Percentiles rank a stretch among this genome's conserved stretches.
Conservation (phyloP, 2,113 vertebrate genomes). For the Nothoprocta perdicaria region DNA sequence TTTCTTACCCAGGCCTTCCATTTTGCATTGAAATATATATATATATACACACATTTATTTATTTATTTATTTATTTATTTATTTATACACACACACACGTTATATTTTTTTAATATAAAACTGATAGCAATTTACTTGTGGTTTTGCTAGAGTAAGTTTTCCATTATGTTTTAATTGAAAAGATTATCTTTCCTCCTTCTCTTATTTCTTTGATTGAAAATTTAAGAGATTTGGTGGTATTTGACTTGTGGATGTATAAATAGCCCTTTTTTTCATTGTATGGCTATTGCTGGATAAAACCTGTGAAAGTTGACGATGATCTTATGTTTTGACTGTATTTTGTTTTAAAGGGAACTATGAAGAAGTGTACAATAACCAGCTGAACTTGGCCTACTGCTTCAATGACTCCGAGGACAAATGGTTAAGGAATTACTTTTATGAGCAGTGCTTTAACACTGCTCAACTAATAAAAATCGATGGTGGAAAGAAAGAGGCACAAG, state of each 20-base stretch:
- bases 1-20: not conserved
- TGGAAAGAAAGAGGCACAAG: conserved; percentile 81
- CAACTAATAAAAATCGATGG: conserved; percentile 76
- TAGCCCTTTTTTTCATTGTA: not conserved
- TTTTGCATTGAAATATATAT: not conserved
- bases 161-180: not conserved
- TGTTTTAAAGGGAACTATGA: conserved; percentile 73
- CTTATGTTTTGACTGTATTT: not conserved
- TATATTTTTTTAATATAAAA: not conserved
- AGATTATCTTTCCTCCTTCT: not conserved
- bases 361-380: conserved; percentile 80
- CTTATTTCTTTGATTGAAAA: not conserved
- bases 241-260: not conserved
- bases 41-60: not conserved
- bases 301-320: not conserved
- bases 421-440: conserved; percentile 83
- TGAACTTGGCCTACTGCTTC: conserved; percentile 82
- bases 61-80: not conserved
- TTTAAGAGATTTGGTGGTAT: not conserved
- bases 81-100: not conserved
- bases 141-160: not conserved
- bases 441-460: conserved; percentile 79
- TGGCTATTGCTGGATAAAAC: not conserved
- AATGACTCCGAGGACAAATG: conserved; percentile 80
- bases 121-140: not conserved